Evolutionary conservation across 2,113 vertebrate species (phyloP).

Genomic region (Tautogolabrus adspersus): DNA sequence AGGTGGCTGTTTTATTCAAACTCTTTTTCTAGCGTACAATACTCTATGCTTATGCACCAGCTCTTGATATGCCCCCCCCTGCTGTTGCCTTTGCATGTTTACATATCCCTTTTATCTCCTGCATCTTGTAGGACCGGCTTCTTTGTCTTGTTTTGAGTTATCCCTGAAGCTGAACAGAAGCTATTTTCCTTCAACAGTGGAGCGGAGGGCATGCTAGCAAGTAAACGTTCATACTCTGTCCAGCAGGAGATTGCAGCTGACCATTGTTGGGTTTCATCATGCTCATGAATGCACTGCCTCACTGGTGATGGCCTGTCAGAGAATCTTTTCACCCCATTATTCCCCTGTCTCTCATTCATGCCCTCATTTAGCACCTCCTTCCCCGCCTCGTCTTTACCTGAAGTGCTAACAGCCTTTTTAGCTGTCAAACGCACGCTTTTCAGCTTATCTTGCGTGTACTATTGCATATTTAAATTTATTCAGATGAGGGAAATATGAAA

Average conservation of each 20-base stretch:
- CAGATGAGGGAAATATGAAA: conserved; percentile 34
- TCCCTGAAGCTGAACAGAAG: conserved; percentile 38
- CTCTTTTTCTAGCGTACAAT: conserved; percentile 11
- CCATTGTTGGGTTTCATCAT: conserved; percentile 71
- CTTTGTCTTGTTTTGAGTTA: conserved; percentile 49
- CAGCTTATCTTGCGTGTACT: not conserved
- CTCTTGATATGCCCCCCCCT: not conserved
- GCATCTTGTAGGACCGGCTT: conserved; percentile 47
- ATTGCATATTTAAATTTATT: conserved; percentile 26
- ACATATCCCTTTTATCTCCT: conserved; percentile 44
- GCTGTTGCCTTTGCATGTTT: conserved; percentile 49
- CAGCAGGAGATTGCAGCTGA: conserved; percentile 63
- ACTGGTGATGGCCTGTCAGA: conserved; percentile 47
- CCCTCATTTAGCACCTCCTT: conserved; percentile 21
- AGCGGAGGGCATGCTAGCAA: conserved; percentile 16
- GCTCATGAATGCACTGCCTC: conserved; percentile 39
- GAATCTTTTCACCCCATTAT: conserved; percentile 57
- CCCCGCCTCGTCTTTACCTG: conserved; percentile 14
- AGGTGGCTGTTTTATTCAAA: conserved; percentile 9
- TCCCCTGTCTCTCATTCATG: conserved; percentile 31
- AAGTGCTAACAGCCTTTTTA: conserved; percentile 20
- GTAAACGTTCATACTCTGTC: conserved; percentile 44
- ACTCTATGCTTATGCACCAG: not conserved
- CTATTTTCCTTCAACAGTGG: conserved; percentile 18
- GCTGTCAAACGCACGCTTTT: conserved; percentile 41